Base-by-base conservation (phyloP, 2,888 invertebrate species). In the Spatulosminthurus flaviceps region DNA sequence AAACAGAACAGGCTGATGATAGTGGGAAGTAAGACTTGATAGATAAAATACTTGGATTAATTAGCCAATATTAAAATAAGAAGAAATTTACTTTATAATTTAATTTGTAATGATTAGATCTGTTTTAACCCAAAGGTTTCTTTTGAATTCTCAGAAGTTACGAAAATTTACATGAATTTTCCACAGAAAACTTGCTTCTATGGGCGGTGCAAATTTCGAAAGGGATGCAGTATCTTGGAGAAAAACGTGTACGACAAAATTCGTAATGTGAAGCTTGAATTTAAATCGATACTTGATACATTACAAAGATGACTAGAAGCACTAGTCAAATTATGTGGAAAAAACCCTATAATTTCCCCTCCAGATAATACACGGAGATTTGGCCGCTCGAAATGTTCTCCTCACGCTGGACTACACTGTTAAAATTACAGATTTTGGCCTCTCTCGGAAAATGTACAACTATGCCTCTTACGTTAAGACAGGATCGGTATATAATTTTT, bases 391-490 rank as follows among this genome's bases (percentile, higher is more conserved):
- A 7, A 78, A 78, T 43, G 21, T 78, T 42, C 42, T 78, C 13
- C 42, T 78, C 0, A 72, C 64, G 2, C 1, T 22, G 11, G 78
- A 78, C 13, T 1, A 61, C 21, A 73, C 22, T 0, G 73, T 71
- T 1, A 72, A 73, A 66, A 78, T 78, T 13, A 78, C 78, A 11
- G 78, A 78, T 67, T 78, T 78, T 73, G 78, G 78, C n/a, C 67
- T 78, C 1, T 72, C 78, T 1, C 34, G 78, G n/a, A 72, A 78
- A 24, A 21, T 78, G 43, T 78, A 73, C 51, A 64, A 67, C 26
- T 78, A 78, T 66, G 26, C 26, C 21, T 24, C 66, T 16, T 78
- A 78, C 24, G 22, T 73, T 0, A 78, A 42, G 29, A 60, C 11
- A 42, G 61, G 66, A 29, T 11, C 64, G 41, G 78, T 73, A 42